A percentile compares a stretch with the other conserved stretches of the same genome.
These are phyloP conservation scores for Elmis aenea DNA, from an alignment of 2,888 invertebrate species.

Conservation along the genomic window DNA sequence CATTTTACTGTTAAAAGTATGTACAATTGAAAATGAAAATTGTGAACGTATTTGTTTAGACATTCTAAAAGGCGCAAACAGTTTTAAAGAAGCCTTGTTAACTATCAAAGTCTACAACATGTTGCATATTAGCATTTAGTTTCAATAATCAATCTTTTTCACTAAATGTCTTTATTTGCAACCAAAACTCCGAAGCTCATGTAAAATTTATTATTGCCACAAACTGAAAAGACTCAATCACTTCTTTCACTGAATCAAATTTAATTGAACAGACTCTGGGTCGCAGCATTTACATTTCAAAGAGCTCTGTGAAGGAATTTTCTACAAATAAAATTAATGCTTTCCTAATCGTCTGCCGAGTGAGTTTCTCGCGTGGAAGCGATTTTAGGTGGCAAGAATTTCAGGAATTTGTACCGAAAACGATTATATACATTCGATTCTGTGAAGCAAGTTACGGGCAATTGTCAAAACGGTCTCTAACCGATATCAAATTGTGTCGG, in stretches of 20 bases:
- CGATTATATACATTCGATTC: constrained; percentile 18
- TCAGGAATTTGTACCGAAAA: constrained; percentile 19
- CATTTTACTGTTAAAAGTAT: no score
- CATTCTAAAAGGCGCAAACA: no score
- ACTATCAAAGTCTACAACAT: no score
- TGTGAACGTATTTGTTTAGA: no score
- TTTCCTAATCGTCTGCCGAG: constrained; percentile 21
- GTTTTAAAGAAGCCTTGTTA: no score
- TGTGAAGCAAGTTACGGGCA: constrained; percentile 1
- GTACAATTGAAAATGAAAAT: no score
- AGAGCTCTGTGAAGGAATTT: constrained; percentile 17
- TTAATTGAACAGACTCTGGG: constrained; percentile 9
- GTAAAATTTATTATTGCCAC: no score
- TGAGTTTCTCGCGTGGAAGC: constrained; percentile 15
- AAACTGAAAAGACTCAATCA: constrained; percentile 8
- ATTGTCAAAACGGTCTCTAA: not conserved
- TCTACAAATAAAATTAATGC: constrained; percentile 27
- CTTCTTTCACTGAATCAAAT: constrained; percentile 4
- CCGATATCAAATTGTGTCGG: not conserved
- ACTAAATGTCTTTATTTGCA: no score
- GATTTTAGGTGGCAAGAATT: constrained; percentile 20
- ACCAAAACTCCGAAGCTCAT: no score
- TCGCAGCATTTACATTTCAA: constrained; percentile 23
- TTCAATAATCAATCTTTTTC: no score
- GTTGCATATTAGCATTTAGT: no score